Percentiles rank a stretch among this genome's conserved stretches.
Conservation (phyloP, 2,888 invertebrate species). For the Bhutanitis thaidina region DNA sequence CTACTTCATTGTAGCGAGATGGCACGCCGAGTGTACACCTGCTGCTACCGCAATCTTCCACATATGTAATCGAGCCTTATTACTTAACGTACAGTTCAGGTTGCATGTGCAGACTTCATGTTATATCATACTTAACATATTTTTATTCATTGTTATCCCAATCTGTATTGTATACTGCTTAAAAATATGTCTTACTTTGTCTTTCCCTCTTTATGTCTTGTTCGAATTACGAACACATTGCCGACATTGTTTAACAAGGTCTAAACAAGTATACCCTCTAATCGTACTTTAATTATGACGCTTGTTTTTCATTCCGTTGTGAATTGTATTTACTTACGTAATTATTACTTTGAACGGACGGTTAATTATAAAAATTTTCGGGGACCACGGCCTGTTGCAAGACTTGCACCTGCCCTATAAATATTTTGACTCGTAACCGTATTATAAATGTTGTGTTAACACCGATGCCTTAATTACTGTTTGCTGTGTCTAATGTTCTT, state of each 20-base stretch:
- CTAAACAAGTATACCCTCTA: constrained; percentile 26
- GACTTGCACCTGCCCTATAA: constrained; percentile 19
- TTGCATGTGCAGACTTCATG: too few relatives aligned
- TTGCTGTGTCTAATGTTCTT: constrained; percentile 8
- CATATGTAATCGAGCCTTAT: too few relatives aligned
- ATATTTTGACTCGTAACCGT: constrained; percentile 13
- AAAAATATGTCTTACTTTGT: too few relatives aligned
- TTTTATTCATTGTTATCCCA: too few relatives aligned
- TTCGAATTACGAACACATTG: constrained; percentile 14
- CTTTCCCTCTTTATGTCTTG: constrained; percentile 1
- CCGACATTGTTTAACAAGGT: constrained; percentile 12
- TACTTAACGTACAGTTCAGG: too few relatives aligned
- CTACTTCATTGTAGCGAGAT: too few relatives aligned
- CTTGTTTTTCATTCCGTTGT: constrained; percentile 37
- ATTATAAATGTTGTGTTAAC: constrained; percentile 17
- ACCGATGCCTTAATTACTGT: constrained; percentile 15
- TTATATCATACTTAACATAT: too few relatives aligned
- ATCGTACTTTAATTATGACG: constrained; percentile 52
- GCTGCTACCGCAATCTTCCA: too few relatives aligned
- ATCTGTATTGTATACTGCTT: too few relatives aligned
- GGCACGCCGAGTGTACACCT: too few relatives aligned
- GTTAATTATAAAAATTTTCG: constrained; percentile 49
- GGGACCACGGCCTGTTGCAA: constrained; percentile 27
- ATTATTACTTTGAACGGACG: constrained; percentile 44
- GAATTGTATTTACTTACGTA: constrained; percentile 49